Conservation (phyloP, 2,797 vertebrate genomes). For the Ptychadena robeensis region DNA sequence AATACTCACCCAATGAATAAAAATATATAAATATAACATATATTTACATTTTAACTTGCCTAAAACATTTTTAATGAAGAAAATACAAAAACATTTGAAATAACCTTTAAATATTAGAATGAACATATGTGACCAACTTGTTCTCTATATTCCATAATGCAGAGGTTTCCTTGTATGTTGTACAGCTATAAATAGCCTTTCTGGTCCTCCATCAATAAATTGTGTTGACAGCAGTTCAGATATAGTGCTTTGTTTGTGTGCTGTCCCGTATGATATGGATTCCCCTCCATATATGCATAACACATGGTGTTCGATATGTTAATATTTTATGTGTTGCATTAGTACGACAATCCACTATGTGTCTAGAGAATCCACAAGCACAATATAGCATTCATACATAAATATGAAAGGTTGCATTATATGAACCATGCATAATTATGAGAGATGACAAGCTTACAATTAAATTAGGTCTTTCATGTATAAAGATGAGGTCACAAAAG, state of each 20-base stretch:
- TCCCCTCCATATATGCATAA: background rate
- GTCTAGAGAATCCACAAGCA: background rate
- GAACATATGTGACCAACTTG: background rate
- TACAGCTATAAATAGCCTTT: background rate
- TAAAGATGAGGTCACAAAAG: constrained; percentile 56
- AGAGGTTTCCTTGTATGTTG: background rate
- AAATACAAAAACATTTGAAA: background rate
- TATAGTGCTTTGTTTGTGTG: background rate
- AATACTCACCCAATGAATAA: no score
- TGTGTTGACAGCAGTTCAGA: background rate
- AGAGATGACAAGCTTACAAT: constrained; percentile 46
- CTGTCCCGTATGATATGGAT: background rate
- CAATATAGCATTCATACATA: constrained; percentile 47
- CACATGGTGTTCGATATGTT: constrained; percentile 21
- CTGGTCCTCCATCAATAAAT: background rate
- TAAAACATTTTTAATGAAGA: no score
- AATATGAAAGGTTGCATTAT: constrained; percentile 46
- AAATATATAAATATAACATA: no score
- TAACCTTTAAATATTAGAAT: background rate
- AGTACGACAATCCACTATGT: background rate
- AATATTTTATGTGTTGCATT: constrained; percentile 22
- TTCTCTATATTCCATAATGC: background rate
- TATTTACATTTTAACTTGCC: no score
- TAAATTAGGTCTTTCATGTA: constrained; percentile 57
- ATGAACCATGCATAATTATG: constrained; percentile 45